These are phyloP conservation scores for Aphaenogaster rudis DNA, from an alignment of 1,140 invertebrate genomes.

Conservation along the genomic window DNA sequence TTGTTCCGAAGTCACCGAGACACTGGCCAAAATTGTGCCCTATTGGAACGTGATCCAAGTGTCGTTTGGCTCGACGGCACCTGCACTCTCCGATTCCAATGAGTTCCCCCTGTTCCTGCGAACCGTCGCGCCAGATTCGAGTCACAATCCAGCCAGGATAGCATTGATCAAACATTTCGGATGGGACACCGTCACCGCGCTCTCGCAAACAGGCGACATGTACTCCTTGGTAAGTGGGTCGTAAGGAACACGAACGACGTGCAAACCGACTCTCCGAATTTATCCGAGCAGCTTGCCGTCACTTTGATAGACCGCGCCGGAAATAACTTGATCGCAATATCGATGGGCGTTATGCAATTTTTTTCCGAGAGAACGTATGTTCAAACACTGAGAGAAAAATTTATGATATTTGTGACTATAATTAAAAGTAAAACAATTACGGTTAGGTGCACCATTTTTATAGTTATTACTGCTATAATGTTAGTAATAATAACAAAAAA, in stretches of 20 bases:
- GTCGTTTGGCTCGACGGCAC: constrained; percentile 95
- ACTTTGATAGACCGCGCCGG: not conserved
- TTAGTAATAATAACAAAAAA: no score
- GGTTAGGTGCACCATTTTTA: no score
- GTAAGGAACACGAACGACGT: constrained; percentile 31
- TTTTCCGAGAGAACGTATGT: no score
- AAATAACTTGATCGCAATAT: constrained; percentile 45
- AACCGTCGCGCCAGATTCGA: constrained; percentile 95
- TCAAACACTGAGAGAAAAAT: not conserved
- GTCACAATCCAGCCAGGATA: constrained; percentile 94
- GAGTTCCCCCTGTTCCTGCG: constrained; percentile 96
- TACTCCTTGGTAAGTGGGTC: constrained; percentile 91
- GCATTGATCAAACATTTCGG: constrained; percentile 94
- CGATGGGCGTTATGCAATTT: not conserved
- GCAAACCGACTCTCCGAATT: constrained; percentile 5
- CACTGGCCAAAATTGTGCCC: constrained; percentile 95
- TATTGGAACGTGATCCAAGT: constrained; percentile 97
- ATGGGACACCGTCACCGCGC: constrained; percentile 95
- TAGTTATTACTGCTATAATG: no score
- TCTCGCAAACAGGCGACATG: constrained; percentile 94
- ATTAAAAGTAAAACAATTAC: no score
- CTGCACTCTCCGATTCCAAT: constrained; percentile 93
- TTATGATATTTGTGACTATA: no score
- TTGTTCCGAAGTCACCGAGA: constrained; percentile 96
- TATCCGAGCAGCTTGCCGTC: constrained; percentile 21